Evolutionary conservation across 2,113 vertebrate genomes (phyloP).

Genomic region (Nicator chloris): DNA sequence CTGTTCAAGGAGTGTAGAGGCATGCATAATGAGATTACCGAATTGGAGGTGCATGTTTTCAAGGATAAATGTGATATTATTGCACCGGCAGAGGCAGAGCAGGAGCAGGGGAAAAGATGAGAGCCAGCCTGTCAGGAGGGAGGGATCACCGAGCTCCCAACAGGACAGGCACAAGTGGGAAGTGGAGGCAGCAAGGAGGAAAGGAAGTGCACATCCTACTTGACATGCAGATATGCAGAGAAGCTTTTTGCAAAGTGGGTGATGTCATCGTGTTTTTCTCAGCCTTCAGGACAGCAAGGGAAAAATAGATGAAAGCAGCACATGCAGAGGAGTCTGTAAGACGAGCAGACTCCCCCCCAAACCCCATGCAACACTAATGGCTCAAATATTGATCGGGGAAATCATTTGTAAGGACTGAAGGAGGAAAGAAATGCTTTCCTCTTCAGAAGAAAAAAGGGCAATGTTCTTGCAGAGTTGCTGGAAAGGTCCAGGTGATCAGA

Average conservation of each 20-base stretch:
- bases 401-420: neutral
- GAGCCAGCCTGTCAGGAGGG: neutral
- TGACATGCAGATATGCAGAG: constrained; percentile 59
- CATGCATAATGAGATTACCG: constrained; percentile 55
- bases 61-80: constrained; percentile 34
- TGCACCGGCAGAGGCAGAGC: neutral
- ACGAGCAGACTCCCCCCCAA: neutral
- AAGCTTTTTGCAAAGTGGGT: constrained; percentile 40
- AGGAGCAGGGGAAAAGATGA: neutral
- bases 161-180: constrained; percentile 48
- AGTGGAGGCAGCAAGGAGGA: constrained; percentile 2
- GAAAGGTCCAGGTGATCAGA: neutral
- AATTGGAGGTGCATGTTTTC: constrained; percentile 53
- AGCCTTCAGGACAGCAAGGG: constrained; percentile 48
- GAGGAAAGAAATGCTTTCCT: neutral
- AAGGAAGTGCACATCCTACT: constrained; percentile 46
- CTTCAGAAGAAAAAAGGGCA: neutral
- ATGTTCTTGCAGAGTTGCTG: neutral
- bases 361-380: neutral
- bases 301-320: constrained; percentile 52
- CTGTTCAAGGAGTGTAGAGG: constrained; percentile 35
- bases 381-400: constrained; percentile 13
- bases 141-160: neutral
- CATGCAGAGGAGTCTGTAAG: constrained; percentile 54
- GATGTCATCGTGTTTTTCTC: constrained; percentile 55